Conservation (phyloP, 1,140 invertebrate genomes). For the Laupala kohalensis region DNA sequence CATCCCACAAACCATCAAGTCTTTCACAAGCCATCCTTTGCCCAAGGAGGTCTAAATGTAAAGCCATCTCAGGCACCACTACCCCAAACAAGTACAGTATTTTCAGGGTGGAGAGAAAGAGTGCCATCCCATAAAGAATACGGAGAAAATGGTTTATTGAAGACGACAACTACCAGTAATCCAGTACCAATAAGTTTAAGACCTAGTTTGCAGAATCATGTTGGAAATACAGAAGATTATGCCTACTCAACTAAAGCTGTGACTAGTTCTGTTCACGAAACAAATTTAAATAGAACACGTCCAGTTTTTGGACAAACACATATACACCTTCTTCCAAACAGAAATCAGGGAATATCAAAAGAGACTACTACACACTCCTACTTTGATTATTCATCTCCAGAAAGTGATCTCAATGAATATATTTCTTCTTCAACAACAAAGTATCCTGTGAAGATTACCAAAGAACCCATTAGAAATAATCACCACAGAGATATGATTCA, state of each 20-base stretch:
- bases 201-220: neutral
- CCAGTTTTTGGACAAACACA: neutral
- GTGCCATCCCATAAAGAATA: neutral
- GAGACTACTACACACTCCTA: neutral
- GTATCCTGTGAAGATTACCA: neutral
- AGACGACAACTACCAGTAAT: conserved; percentile 7
- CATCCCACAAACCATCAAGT: neutral
- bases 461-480: neutral
- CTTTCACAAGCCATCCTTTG: neutral
- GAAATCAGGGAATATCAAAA: neutral
- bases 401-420: neutral
- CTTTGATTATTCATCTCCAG: neutral
- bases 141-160: conserved; percentile 7
- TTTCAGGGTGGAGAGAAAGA: neutral
- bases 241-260: neutral
- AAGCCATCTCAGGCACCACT: neutral
- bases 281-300: neutral
- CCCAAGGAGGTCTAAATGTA: neutral
- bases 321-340: neutral
- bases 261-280: neutral
- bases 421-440: neutral
- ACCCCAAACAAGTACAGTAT: neutral
- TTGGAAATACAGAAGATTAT: neutral
- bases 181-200: neutral
- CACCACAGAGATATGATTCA: neutral